phyloP scores from a whole-genome alignment of 2,888 invertebrate genomes.

The Lithophane semibrunnea region DNA sequence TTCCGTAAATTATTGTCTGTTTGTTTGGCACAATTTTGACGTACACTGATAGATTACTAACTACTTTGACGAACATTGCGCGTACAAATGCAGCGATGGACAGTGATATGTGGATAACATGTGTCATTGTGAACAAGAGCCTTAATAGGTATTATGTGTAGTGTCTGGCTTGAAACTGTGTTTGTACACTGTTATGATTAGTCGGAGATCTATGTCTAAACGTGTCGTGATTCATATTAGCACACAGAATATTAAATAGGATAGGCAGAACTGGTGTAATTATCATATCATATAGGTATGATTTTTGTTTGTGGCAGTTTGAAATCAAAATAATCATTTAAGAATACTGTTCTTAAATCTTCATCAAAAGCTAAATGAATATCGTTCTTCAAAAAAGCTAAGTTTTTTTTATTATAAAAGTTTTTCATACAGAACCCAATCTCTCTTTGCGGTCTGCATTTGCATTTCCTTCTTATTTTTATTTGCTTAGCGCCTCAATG shows the following conservation, averaged over 20 bases:
- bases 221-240: slow-evolving; percentile 47
- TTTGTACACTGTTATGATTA: slow-evolving; percentile 62
- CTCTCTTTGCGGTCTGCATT: background rate
- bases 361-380: background rate
- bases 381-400: background rate
- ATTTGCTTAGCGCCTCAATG: slow-evolving; percentile 16
- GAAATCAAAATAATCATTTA: background rate
- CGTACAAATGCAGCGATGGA: slow-evolving; percentile 60
- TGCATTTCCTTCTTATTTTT: slow-evolving; percentile 1
- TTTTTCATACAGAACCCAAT: slow-evolving; percentile 17
- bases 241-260: slow-evolving; percentile 58
- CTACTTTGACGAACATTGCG: slow-evolving; percentile 59
- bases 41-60: slow-evolving; percentile 64
- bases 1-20: slow-evolving; percentile 49
- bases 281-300: background rate
- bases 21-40: slow-evolving; percentile 56
- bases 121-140: slow-evolving; percentile 65
- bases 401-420: background rate
- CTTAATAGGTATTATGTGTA: slow-evolving; percentile 66
- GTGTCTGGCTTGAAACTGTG: slow-evolving; percentile 59
- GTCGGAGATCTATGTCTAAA: slow-evolving; percentile 61
- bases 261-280: slow-evolving; percentile 11
- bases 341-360: background rate
- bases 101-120: slow-evolving; percentile 65
- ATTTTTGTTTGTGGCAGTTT: slow-evolving; percentile 12